These are phyloP conservation scores for Muricea muricata DNA, from an alignment of 92 coral and sea anemone species.

Conservation along the genomic window DNA sequence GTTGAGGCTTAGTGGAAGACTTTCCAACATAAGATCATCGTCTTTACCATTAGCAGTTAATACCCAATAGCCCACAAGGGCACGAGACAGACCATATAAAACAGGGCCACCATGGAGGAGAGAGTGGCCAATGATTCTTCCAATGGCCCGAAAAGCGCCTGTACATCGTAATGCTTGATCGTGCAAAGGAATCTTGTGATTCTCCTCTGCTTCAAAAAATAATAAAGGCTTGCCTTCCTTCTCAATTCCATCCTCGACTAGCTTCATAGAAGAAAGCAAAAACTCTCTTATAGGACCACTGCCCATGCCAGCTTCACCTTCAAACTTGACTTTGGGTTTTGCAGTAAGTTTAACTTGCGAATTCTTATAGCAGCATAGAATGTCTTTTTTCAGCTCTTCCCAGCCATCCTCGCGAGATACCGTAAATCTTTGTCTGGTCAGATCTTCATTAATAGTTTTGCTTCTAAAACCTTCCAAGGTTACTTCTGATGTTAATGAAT, in stretches of 20 bases:
- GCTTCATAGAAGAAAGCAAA: slow-evolving; percentile 58
- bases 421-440: slow-evolving; percentile 49
- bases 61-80: slow-evolving; percentile 46
- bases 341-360: slow-evolving; percentile 41
- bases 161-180: slow-evolving; percentile 57
- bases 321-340: slow-evolving; percentile 50
- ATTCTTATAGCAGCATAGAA: slow-evolving; percentile 60
- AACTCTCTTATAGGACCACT: slow-evolving; percentile 54
- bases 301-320: slow-evolving; percentile 70
- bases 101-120: slow-evolving; percentile 66
- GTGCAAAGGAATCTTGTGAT: slow-evolving; percentile 63
- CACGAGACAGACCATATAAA: slow-evolving; percentile 50
- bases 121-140: slow-evolving; percentile 70
- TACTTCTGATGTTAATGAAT: neutral
- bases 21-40: slow-evolving; percentile 26
- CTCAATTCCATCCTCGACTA: slow-evolving; percentile 59
- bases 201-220: slow-evolving; percentile 65
- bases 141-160: slow-evolving; percentile 65
- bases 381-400: slow-evolving; percentile 51
- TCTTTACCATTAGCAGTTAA: slow-evolving; percentile 35
- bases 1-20: slow-evolving; percentile 45
- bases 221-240: slow-evolving; percentile 42
- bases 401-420: slow-evolving; percentile 57
- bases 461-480: neutral
- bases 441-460: slow-evolving; percentile 15